Evolutionary conservation across 2,888 invertebrate species (phyloP).

Genomic region (Drosophila conformis): DNA sequence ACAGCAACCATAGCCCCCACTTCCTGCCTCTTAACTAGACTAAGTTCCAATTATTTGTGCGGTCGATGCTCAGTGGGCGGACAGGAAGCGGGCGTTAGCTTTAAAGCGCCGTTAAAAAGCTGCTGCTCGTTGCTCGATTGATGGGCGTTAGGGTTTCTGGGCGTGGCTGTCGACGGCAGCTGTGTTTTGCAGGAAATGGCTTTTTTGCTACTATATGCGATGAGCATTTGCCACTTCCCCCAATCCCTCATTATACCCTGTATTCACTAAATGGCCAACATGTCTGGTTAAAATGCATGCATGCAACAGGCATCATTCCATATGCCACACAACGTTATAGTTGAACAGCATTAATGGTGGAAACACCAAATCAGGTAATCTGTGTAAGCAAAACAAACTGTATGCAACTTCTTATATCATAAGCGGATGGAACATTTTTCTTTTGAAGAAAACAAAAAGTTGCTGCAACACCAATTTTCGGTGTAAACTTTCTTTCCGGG

Average conservation of each 20-base stretch:
- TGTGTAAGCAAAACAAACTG: background rate
- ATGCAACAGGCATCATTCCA: conserved; percentile 27
- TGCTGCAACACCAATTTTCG: background rate
- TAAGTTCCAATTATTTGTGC: conserved; percentile 79
- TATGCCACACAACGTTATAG: background rate
- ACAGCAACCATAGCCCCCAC: conserved; percentile 2
- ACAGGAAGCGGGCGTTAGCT: conserved; percentile 32
- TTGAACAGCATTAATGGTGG: background rate
- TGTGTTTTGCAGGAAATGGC: conserved; percentile 76
- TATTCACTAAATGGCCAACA: conserved; percentile 18
- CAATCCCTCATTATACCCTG: conserved; percentile 54
- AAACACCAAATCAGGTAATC: background rate
- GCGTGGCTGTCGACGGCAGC: conserved; percentile 64
- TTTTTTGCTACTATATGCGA: conserved; percentile 67
- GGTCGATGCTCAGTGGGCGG: conserved; percentile 69
- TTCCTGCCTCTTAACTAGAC: conserved; percentile 58
- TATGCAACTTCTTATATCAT: background rate
- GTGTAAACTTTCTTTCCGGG: background rate
- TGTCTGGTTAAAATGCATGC: background rate
- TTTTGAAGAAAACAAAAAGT: background rate
- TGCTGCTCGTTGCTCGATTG: conserved; percentile 13
- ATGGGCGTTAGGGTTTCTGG: conserved; percentile 23
- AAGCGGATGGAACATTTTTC: background rate
- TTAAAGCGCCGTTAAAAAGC: conserved; percentile 51
- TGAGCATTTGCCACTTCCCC: conserved; percentile 39